These are phyloP conservation scores for Chymomyza costata DNA, from an alignment of 1,140 invertebrate species.

Conservation along the genomic window DNA sequence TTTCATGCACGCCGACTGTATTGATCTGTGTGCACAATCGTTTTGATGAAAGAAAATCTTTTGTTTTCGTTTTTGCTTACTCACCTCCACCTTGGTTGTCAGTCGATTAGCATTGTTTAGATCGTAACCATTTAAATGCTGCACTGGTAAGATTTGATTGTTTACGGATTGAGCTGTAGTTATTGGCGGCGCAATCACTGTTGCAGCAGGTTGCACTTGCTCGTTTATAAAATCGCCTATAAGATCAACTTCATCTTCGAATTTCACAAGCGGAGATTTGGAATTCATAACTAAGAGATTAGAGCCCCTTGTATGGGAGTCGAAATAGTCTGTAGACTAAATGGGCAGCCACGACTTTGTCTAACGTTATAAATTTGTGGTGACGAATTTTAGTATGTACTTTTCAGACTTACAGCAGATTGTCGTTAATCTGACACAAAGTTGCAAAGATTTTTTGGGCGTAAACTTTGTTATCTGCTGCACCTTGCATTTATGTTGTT, in stretches of 20 bases:
- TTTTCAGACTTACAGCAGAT: too few species aligned
- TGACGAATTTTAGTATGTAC: too few species aligned
- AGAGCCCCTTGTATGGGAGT: too few species aligned
- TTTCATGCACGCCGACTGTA: constrained; percentile 50
- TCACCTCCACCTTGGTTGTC: constrained; percentile 67
- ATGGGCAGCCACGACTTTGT: too few species aligned
- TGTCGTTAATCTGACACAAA: too few species aligned
- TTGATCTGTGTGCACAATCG: constrained; percentile 46
- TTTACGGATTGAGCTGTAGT: constrained; percentile 13
- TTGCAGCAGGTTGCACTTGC: constrained; percentile 10
- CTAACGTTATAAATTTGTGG: too few species aligned
- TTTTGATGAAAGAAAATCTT: background rate
- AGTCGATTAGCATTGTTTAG: constrained; percentile 33
- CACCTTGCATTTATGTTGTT: constrained; percentile 26
- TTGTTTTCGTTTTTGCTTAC: background rate
- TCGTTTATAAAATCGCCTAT: constrained; percentile 61
- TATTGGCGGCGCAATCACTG: constrained; percentile 4
- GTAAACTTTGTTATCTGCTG: constrained; percentile 56
- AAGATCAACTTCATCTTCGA: constrained; percentile 64
- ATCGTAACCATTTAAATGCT: constrained; percentile 50
- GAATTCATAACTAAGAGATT: constrained; percentile 5
- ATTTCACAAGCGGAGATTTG: constrained; percentile 49
- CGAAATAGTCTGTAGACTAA: too few species aligned
- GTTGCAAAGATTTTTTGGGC: constrained; percentile 48
- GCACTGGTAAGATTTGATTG: constrained; percentile 16